Evolutionary conservation across 2,797 vertebrate genomes (phyloP), one percentile per base, ranked within the genome.

Genomic region (Zalophus californianus): DNA sequence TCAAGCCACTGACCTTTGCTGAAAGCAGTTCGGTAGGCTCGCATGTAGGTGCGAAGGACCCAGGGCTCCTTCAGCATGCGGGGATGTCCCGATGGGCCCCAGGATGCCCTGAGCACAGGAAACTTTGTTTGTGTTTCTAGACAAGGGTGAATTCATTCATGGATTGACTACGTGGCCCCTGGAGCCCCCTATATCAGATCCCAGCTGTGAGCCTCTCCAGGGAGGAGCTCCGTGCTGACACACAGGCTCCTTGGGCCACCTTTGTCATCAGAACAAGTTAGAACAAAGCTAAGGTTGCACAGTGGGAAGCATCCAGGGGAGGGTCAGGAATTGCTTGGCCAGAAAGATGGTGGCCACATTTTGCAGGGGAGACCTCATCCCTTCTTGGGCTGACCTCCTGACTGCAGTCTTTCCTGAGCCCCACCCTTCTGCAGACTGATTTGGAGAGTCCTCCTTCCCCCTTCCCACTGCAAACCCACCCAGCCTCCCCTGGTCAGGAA

Each of bases 391-490:
- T 23, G 80, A 25, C 44, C 52, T 84, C 11, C 27, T 18, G 18
- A 10, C 11, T 0, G 0, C 27, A 83, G 62, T 7, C 44, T 5
- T 48, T 62, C 60, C 35, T 7, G 14, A 7, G 2, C 54, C 9
- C 35, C 12, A 0, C 3, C 15, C 29, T 11, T 21, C 41, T 0
- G 0, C 7, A 9, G 15, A 3, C 56, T 11, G 32, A 32, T 5
- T 10, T 70, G 13, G 64, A 80, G 32, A 14, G 9, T 16, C 23
- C 44, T 4, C 44, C 3, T 3, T 41, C 21, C 10, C 23, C n/a
- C 18, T 44, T n/a, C 3, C 9, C 29, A 14, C 16, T 29, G 50
- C 50, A 70, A 0, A 54, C 38, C n/a, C 29, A 66, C 52, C 50
- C n/a, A 29, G 64, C 54, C 4, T 50, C 21, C 73, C 38, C 25